These are phyloP conservation scores for Neodiprion fabricii DNA, from an alignment of 1,140 invertebrate species.

Conservation along the genomic window DNA sequence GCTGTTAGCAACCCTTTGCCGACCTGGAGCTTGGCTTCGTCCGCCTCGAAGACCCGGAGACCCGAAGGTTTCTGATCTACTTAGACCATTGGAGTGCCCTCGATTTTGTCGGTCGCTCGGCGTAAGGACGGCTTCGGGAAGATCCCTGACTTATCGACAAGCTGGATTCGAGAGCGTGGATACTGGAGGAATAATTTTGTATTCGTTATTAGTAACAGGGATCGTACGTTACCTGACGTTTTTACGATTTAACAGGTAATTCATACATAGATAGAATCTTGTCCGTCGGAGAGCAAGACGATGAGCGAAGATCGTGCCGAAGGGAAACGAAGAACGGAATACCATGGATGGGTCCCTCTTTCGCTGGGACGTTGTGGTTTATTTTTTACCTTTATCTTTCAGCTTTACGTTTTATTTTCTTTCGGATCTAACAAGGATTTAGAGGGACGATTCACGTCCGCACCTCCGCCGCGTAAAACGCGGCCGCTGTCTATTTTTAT, in stretches of 20 bases:
- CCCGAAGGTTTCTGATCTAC: conserved; percentile 49
- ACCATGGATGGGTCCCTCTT: conserved; percentile 22
- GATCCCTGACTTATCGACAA: background rate
- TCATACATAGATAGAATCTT: conserved; percentile 24
- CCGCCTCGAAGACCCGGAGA: conserved; percentile 10
- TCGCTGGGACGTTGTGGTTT: conserved; percentile 24
- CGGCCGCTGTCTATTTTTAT: no score
- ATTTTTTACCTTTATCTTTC: conserved; percentile 19
- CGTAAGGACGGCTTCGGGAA: background rate
- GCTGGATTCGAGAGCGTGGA: background rate
- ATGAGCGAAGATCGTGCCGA: conserved; percentile 11
- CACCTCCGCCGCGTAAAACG: background rate
- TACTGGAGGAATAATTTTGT: no score
- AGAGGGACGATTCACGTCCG: conserved; percentile 22
- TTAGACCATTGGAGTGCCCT: conserved; percentile 44
- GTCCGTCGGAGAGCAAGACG: conserved; percentile 16
- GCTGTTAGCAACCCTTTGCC: conserved; percentile 58
- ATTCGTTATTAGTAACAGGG: no score
- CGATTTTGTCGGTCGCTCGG: background rate
- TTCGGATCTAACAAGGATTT: conserved; percentile 52
- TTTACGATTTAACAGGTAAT: conserved; percentile 33
- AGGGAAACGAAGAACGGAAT: conserved; percentile 22
- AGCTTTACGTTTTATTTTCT: conserved; percentile 24
- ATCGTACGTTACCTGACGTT: background rate
- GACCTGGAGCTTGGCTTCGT: conserved; percentile 17